Conservation (phyloP, 2,888 invertebrate genomes). For the Parthenolecanium corni region DNA sequence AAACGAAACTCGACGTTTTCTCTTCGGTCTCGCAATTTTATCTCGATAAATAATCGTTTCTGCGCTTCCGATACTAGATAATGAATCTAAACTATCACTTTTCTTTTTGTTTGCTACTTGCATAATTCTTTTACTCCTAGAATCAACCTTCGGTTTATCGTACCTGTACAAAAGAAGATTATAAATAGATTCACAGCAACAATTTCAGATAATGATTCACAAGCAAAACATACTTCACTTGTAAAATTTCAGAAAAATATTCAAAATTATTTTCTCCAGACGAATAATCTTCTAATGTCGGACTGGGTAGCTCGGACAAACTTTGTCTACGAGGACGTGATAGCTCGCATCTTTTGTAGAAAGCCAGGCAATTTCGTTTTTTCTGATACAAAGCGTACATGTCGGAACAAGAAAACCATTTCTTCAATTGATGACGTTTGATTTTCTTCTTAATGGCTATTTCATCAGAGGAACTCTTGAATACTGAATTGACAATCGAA, state of each 20-base stretch:
- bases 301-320: not conserved
- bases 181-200: no score
- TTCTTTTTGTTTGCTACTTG: not conserved
- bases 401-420: slow-evolving; percentile 12
- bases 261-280: not conserved
- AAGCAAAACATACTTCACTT: slow-evolving; percentile 7
- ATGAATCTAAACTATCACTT: not conserved
- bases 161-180: not conserved
- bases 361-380: not conserved
- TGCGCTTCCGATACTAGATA: not conserved
- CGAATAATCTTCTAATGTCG: not conserved
- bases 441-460: slow-evolving; percentile 6
- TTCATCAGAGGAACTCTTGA: slow-evolving; percentile 5
- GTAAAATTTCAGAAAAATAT: not conserved
- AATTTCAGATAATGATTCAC: not conserved
- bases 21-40: not conserved
- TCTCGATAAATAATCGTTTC: not conserved
- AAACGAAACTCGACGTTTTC: no score
- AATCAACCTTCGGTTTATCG: not conserved
- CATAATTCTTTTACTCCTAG: not conserved
- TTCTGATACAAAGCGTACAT: slow-evolving; percentile 8
- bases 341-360: not conserved
- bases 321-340: slow-evolving; percentile 3
- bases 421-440: slow-evolving; percentile 8
- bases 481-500: slow-evolving; percentile 8